Evolutionary conservation across 2,113 vertebrate genomes (phyloP).

Genomic region (Centrocercus urophasianus): DNA sequence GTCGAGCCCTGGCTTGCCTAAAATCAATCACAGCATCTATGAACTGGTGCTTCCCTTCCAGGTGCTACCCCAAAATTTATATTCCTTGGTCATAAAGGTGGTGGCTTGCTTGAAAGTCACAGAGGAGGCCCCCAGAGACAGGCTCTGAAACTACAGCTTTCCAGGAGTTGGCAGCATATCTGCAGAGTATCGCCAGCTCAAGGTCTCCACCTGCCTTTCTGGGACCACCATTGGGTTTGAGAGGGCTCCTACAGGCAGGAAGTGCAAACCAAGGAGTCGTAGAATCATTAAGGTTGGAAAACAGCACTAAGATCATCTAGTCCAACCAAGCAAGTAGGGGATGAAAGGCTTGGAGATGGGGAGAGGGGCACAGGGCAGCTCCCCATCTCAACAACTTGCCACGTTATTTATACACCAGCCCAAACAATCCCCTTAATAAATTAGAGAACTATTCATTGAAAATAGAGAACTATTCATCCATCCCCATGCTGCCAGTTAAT

Average conservation of each 20-base stretch:
- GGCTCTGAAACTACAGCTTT: not conserved
- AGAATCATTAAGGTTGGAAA: too few species aligned
- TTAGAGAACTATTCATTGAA: slow-evolving; percentile 71
- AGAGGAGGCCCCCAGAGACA: not conserved
- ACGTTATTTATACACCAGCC: not conserved
- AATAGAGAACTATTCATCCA: slow-evolving; percentile 29
- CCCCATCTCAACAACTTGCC: slow-evolving; percentile 12
- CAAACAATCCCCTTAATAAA: slow-evolving; percentile 72
- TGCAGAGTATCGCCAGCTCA: not conserved
- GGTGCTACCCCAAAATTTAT: not conserved
- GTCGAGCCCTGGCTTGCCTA: not conserved
- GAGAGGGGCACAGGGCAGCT: not conserved
- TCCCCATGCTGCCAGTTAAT: slow-evolving; percentile 69
- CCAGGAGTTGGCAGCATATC: not conserved
- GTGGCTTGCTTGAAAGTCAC: not conserved
- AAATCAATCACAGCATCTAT: not conserved
- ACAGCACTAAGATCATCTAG: too few species aligned
- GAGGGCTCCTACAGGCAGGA: not conserved
- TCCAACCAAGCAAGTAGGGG: not conserved
- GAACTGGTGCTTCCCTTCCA: not conserved
- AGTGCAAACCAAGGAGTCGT: not conserved
- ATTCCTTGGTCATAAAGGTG: not conserved
- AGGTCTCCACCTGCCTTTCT: not conserved
- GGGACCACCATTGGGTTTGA: not conserved
- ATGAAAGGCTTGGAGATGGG: not conserved